A percentile compares a stretch with the other conserved stretches of the same genome.
phyloP scores from a whole-genome alignment of 2,797 vertebrate species.

The Leucoraja ocellata region DNA sequence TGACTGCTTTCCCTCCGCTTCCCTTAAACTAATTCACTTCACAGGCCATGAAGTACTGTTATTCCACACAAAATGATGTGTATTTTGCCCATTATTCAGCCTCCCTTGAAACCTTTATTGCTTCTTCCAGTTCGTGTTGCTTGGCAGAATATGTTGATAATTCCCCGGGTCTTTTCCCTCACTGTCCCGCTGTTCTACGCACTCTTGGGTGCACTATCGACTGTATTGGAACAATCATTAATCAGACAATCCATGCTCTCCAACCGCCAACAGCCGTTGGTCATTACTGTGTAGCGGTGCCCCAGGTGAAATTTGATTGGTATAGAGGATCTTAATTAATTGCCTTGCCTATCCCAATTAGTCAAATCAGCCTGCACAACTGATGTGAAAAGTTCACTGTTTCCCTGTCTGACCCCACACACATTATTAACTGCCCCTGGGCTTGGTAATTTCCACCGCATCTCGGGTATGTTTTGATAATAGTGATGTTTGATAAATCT shows the following conservation, averaged over 20 bases:
- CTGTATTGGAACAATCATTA: neutral
- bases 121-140: neutral
- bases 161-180: neutral
- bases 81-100: neutral
- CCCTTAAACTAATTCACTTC: neutral
- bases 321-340: neutral
- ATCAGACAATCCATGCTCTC: neutral
- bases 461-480: neutral
- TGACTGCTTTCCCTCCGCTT: neutral
- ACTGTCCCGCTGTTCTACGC: neutral
- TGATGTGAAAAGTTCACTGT: neutral
- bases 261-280: neutral
- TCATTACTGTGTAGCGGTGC: neutral
- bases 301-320: constrained; percentile 18
- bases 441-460: neutral
- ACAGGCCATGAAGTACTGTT: neutral
- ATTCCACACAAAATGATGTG: neutral
- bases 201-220: neutral
- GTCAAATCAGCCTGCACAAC: neutral
- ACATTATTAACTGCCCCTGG: neutral
- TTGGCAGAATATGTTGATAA: neutral
- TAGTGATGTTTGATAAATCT: neutral
- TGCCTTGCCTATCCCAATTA: neutral
- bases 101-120: neutral
- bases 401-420: neutral